A percentile compares a stretch with the other conserved stretches of the same genome.
Evolutionary conservation across 2,888 invertebrate genomes (phyloP).

Genomic region (Tachina lurida): DNA sequence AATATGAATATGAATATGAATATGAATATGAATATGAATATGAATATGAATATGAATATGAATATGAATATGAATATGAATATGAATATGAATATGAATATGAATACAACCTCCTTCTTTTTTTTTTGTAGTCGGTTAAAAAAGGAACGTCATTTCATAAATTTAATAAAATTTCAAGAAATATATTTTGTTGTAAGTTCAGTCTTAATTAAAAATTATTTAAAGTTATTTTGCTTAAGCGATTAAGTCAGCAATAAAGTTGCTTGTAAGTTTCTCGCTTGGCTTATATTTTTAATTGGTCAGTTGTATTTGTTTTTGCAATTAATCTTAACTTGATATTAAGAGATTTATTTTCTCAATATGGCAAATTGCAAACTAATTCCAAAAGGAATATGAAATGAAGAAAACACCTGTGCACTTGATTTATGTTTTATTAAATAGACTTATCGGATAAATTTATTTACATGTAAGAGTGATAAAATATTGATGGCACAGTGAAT

Average conservation of each 20-base stretch:
- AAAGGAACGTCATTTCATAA: too few relatives aligned
- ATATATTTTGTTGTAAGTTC: too few relatives aligned
- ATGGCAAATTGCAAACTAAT: conserved; percentile 31
- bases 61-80: too few relatives aligned
- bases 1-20: too few relatives aligned
- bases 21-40: too few relatives aligned
- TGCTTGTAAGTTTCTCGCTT: background rate
- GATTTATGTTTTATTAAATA: conserved; percentile 24
- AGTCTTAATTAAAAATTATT: background rate
- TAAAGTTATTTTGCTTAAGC: background rate
- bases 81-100: too few relatives aligned
- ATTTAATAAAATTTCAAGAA: too few relatives aligned
- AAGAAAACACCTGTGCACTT: conserved; percentile 25
- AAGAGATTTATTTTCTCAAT: conserved; percentile 4
- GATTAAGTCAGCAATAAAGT: too few relatives aligned
- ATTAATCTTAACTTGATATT: conserved; percentile 31
- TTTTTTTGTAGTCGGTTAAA: too few relatives aligned
- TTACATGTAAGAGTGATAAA: background rate
- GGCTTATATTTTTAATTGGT: background rate
- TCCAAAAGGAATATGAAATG: conserved; percentile 31
- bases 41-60: too few relatives aligned
- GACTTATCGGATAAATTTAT: background rate
- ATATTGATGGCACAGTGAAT: background rate
- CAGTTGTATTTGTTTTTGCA: conserved; percentile 6
- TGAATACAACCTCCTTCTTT: too few relatives aligned